Percentiles rank a stretch among this genome's conserved stretches.
These are phyloP conservation scores for Drosophila athabasca DNA, from an alignment of 1,140 invertebrate genomes.

Conservation along the genomic window DNA sequence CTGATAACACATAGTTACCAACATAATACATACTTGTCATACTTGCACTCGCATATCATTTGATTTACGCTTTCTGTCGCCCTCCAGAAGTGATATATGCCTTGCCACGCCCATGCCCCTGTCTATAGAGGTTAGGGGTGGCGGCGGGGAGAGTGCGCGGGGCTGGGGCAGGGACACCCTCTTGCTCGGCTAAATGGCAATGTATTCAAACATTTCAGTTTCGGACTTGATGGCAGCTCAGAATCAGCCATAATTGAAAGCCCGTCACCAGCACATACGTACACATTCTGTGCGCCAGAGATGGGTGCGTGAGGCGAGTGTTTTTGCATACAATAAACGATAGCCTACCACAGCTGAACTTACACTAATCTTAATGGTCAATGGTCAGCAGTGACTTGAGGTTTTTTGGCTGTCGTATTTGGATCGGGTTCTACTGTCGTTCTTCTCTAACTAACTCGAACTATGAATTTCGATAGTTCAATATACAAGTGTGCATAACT, in stretches of 20 bases:
- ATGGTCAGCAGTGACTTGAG: too few relatives aligned
- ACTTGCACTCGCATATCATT: conserved; percentile 81
- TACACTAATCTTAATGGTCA: too few relatives aligned
- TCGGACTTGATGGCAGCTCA: conserved; percentile 68
- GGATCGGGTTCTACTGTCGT: too few relatives aligned
- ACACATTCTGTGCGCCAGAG: conserved; percentile 1
- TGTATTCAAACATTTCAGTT: conserved; percentile 81
- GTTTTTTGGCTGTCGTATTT: too few relatives aligned
- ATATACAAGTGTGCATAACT: too few relatives aligned
- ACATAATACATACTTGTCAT: conserved; percentile 81
- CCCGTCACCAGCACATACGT: conserved; percentile 23
- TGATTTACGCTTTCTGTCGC: conserved; percentile 79
- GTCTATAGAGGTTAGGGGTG: too few relatives aligned
- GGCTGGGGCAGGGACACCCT: background rate
- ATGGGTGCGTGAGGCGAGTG: conserved; percentile 6
- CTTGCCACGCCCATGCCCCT: conserved; percentile 47
- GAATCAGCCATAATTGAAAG: conserved; percentile 70
- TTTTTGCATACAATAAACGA: background rate
- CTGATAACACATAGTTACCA: conserved; percentile 80
- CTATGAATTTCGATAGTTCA: too few relatives aligned
- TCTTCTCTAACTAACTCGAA: too few relatives aligned
- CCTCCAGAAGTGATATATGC: conserved; percentile 73
- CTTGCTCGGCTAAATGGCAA: conserved; percentile 60
- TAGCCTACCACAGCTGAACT: background rate
- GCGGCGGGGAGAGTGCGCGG: background rate